These are phyloP conservation scores for Euwallacea fornicatus DNA, from an alignment of 1,140 invertebrate species.

Conservation along the genomic window DNA sequence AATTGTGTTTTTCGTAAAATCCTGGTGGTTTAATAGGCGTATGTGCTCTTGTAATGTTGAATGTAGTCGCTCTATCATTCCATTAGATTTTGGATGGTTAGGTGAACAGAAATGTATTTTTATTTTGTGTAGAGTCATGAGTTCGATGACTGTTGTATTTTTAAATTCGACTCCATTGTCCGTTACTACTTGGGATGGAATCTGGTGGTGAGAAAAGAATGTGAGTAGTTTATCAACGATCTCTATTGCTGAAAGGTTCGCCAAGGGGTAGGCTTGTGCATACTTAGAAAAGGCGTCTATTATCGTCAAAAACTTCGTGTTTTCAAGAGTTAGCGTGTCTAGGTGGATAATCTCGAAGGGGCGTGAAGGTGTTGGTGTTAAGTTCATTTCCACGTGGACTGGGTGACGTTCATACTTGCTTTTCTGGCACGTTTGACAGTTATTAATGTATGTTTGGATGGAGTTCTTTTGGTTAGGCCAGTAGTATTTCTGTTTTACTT, in stretches of 20 bases:
- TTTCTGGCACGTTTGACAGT: slow-evolving; percentile 23
- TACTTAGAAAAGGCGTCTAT: slow-evolving; percentile 34
- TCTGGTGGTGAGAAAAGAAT: slow-evolving; percentile 26
- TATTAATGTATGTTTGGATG: slow-evolving; percentile 19
- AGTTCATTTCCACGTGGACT: too few relatives aligned
- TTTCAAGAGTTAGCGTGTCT: slow-evolving; percentile 25
- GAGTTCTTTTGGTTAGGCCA: slow-evolving; percentile 1
- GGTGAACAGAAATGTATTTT: background rate
- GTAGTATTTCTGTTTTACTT: background rate
- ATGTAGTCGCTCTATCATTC: background rate
- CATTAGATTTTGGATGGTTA: background rate
- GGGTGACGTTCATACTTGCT: slow-evolving; percentile 34
- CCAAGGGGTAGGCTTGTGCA: slow-evolving; percentile 24
- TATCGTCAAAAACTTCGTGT: slow-evolving; percentile 33
- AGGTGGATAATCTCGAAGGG: slow-evolving; percentile 33
- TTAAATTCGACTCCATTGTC: background rate
- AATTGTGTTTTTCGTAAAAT: slow-evolving; percentile 7
- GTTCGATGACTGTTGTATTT: background rate
- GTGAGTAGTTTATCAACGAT: slow-evolving; percentile 25
- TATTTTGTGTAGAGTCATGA: background rate
- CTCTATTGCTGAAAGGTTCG: slow-evolving; percentile 1
- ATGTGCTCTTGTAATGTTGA: slow-evolving; percentile 12
- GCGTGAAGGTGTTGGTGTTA: slow-evolving; percentile 26
- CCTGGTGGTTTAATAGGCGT: slow-evolving; percentile 15
- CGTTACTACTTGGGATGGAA: slow-evolving; percentile 1